Conservation (phyloP, 2,888 invertebrate genomes). For the Nemapogon koenigi region DNA sequence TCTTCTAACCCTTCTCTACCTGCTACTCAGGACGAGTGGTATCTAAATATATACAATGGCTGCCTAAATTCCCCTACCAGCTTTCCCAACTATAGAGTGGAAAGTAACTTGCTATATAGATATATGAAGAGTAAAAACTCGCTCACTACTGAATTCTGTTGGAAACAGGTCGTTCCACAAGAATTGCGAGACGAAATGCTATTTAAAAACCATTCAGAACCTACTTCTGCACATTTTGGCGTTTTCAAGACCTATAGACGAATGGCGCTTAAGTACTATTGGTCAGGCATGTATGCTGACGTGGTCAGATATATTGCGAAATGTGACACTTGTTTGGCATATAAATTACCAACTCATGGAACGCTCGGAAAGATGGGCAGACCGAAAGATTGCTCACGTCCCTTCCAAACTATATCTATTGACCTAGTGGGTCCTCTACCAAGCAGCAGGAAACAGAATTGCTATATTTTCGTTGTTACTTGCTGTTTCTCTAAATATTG, state of each 20-base stretch:
- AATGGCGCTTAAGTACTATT: constrained; percentile 15
- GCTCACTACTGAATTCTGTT: constrained; percentile 14
- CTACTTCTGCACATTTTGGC: constrained; percentile 17
- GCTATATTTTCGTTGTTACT: constrained; percentile 15
- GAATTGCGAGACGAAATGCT: constrained; percentile 12
- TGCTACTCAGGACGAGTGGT: constrained; percentile 17
- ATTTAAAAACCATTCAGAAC: constrained; percentile 12
- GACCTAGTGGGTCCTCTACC: constrained; percentile 18
- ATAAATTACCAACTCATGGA: constrained; percentile 13
- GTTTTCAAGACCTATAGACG: constrained; percentile 19
- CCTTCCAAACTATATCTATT: constrained; percentile 17
- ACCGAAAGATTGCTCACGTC: constrained; percentile 18
- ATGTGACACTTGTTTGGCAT: constrained; percentile 14
- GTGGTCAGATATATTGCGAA: constrained; percentile 13
- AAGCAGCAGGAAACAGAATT: constrained; percentile 9
- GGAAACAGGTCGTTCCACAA: constrained; percentile 17
- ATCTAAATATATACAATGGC: constrained; percentile 9
- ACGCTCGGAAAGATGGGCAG: constrained; percentile 18
- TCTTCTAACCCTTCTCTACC: no score
- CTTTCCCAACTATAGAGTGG: constrained; percentile 9
- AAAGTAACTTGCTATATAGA: constrained; percentile 8
- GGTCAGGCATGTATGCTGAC: constrained; percentile 18
- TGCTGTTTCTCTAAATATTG: constrained; percentile 19
- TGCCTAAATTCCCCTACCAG: constrained; percentile 5
- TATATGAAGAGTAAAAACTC: constrained; percentile 9